A percentile compares a stretch with the other conserved stretches of the same genome.
Evolutionary conservation across 2,888 invertebrate genomes (phyloP).

Genomic region (Eristalinus sepulchralis): DNA sequence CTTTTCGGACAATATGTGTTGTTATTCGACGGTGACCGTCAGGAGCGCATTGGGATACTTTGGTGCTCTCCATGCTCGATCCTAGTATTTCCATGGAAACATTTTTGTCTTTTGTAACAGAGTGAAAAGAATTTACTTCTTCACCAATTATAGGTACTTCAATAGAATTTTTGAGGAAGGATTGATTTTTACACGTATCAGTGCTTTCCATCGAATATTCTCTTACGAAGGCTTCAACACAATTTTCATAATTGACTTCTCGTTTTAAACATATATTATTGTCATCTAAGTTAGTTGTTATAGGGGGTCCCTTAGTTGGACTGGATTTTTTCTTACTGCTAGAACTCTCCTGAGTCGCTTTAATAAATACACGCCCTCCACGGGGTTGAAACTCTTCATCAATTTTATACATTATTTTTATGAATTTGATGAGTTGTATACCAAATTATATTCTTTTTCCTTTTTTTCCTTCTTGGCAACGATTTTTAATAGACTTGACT

Average conservation of each 20-base stretch:
- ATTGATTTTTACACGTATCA: constrained; percentile 79
- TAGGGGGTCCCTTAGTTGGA: constrained; percentile 82
- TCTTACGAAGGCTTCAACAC: constrained; percentile 82
- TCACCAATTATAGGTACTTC: constrained; percentile 64
- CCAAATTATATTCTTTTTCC: background rate
- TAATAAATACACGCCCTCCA: constrained; percentile 76
- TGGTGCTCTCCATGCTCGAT: constrained; percentile 91
- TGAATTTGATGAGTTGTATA: background rate
- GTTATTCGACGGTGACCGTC: constrained; percentile 91
- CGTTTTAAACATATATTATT: constrained; percentile 80
- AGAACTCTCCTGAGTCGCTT: constrained; percentile 74
- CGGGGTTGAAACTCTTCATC: constrained; percentile 76
- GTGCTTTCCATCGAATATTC: constrained; percentile 74
- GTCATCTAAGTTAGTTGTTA: constrained; percentile 83
- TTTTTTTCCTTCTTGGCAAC: constrained; percentile 24
- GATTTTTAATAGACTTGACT: constrained; percentile 49
- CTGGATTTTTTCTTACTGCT: constrained; percentile 38
- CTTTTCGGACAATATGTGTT: constrained; percentile 92
- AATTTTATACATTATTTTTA: constrained; percentile 75
- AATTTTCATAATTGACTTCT: constrained; percentile 83
- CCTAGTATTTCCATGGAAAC: constrained; percentile 92
- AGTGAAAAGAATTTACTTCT: constrained; percentile 83
- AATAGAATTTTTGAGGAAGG: constrained; percentile 20
- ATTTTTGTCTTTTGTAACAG: constrained; percentile 90
- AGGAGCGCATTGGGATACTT: constrained; percentile 89